phyloP scores from a whole-genome alignment of 2,797 vertebrate genomes.

The Mormyrops boulengeri region DNA sequence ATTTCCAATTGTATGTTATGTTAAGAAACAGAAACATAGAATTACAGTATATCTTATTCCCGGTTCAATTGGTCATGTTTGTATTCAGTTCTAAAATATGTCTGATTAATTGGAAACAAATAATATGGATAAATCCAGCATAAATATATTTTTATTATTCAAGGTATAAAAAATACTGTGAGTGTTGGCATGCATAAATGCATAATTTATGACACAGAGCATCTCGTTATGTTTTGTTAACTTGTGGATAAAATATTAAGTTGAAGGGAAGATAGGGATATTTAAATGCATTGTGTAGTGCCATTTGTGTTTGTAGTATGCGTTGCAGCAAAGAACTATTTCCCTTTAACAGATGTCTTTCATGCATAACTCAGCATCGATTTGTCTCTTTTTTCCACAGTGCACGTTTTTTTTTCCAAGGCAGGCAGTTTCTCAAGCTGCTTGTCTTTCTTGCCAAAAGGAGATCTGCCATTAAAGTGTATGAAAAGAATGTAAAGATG shows the following conservation, averaged over 20 bases:
- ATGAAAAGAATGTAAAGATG: slow-evolving; percentile 42
- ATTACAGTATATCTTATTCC: slow-evolving; percentile 34
- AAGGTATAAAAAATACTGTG: slow-evolving; percentile 48
- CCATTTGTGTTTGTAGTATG: slow-evolving; percentile 49
- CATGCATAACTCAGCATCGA: slow-evolving; percentile 57
- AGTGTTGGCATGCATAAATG: slow-evolving; percentile 43
- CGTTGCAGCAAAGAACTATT: slow-evolving; percentile 52
- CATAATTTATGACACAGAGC: slow-evolving; percentile 39
- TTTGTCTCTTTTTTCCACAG: slow-evolving; percentile 39
- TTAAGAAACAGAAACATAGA: background rate
- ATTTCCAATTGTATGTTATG: background rate
- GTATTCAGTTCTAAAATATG: slow-evolving; percentile 44
- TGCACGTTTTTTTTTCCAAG: slow-evolving; percentile 37
- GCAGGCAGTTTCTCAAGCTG: slow-evolving; percentile 37
- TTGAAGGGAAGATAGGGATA: slow-evolving; percentile 1
- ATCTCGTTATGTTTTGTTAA: slow-evolving; percentile 41
- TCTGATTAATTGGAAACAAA: slow-evolving; percentile 52
- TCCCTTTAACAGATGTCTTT: slow-evolving; percentile 55
- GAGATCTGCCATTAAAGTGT: slow-evolving; percentile 51
- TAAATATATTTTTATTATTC: slow-evolving; percentile 62
- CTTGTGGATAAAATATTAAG: slow-evolving; percentile 5
- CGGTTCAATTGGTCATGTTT: slow-evolving; percentile 32
- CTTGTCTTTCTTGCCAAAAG: slow-evolving; percentile 57
- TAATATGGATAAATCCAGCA: slow-evolving; percentile 53
- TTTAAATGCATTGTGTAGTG: slow-evolving; percentile 50